Base-by-base conservation (phyloP, 1,140 invertebrate genomes). In the Aricia agestis region DNA sequence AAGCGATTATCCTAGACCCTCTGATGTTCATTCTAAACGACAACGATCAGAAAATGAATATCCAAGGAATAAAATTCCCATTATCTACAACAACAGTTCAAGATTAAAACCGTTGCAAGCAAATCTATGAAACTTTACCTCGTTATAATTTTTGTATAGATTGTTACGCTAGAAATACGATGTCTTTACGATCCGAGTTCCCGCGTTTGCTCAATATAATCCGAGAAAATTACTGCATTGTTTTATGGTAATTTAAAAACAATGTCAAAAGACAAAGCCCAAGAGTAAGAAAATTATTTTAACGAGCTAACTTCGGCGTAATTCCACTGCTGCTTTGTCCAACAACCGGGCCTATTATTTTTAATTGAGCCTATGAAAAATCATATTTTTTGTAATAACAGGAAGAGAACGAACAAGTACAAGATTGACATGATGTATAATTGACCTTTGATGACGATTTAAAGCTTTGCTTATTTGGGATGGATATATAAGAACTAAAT, bases 221-320 rank as follows among this genome's bases (percentile, higher is more conserved):
- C 59, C 59, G 59, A 63, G 59, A 63, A 25, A 63, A 63, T 63
- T 63, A 25, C 59, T 25, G 66, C 63, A 66, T 71, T 70, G 63
- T 63, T 65, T n/a, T 65, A 45, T 17, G 31, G 63, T 13, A 61
- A 58, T 25, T 68, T 58, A 58, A 59, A 58, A 31, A 31, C 57
- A 58, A 31, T 32, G 52, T 31, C 45, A 68, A 58, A 57, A 31
- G 45, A 69, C 59, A 52, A 61, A 69, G 59, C 59, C n/a, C 25
- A 52, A 25, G 70, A 74, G 69, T 67, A 68, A 32, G 66, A 70
- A 76, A 76, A 75, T 76, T 76, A 74, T 78, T 72, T 75, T 79
- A 79, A 79, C 73, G 76, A 77, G 71, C 19, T 25, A 73, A 79
- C 74, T 79, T 79, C 61, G 68, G 57, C 70, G 74, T 66, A 79